These are phyloP conservation scores for Lophura nycthemera DNA, from an alignment of 2,113 vertebrate genomes.

Conservation along the genomic window DNA sequence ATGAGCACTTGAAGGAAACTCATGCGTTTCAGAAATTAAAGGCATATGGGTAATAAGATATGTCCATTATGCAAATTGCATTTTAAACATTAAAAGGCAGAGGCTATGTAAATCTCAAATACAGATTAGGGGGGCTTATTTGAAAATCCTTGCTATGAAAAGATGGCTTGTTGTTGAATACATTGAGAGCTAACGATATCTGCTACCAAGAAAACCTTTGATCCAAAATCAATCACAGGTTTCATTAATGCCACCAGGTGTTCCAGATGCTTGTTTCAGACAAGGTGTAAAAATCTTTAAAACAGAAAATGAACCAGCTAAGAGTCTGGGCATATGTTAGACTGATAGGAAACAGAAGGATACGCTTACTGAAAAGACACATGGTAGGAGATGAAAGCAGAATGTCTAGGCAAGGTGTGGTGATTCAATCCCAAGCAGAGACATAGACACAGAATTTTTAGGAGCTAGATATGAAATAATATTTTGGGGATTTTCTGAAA, in stretches of 20 bases:
- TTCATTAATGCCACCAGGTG: not conserved
- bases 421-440: not conserved
- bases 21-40: not conserved
- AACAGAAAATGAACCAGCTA: not conserved
- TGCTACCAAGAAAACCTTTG: not conserved
- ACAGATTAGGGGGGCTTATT: not conserved
- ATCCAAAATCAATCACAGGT: not conserved
- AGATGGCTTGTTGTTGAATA: not conserved
- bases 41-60: not conserved
- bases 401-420: not conserved
- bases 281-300: not conserved
- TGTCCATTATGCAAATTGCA: not conserved
- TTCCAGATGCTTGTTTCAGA: not conserved
- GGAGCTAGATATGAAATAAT: not conserved
- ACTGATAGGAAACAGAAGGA: not conserved
- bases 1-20: not conserved
- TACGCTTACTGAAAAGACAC: not conserved
- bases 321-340: not conserved
- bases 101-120: not conserved
- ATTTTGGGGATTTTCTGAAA: not conserved
- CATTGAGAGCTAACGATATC: not conserved
- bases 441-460: not conserved
- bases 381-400: not conserved
- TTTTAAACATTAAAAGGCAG: slow-evolving; percentile 31
- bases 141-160: not conserved